Percentiles rank a stretch among this genome's conserved stretches.
Evolutionary conservation across 2,888 invertebrate species (phyloP).

Genomic region (Nemapogon koenigi): DNA sequence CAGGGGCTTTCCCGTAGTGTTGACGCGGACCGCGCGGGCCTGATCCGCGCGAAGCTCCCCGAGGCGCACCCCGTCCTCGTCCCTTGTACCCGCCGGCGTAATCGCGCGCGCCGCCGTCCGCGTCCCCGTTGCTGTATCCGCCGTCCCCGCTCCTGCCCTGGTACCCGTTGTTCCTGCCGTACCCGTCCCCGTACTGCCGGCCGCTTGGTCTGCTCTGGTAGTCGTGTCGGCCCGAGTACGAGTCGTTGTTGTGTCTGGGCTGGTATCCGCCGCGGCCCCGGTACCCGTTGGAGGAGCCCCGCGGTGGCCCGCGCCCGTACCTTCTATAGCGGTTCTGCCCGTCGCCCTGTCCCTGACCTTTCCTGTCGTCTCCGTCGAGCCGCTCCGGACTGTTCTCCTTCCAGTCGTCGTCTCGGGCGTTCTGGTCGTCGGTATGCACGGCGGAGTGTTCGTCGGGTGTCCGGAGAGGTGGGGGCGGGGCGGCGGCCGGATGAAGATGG

Average conservation of each 20-base stretch:
- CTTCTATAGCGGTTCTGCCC: slow-evolving; percentile 42
- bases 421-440: slow-evolving; percentile 21
- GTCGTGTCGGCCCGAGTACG: slow-evolving; percentile 18
- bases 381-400: slow-evolving; percentile 29
- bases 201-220: slow-evolving; percentile 18
- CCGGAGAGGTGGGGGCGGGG: slow-evolving; percentile 23
- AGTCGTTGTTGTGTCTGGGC: slow-evolving; percentile 3
- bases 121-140: slow-evolving; percentile 48
- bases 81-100: slow-evolving; percentile 64
- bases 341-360: slow-evolving; percentile 50
- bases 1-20: slow-evolving; percentile 1
- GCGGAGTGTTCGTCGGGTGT: slow-evolving; percentile 17
- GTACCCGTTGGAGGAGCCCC: slow-evolving; percentile 49
- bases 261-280: slow-evolving; percentile 34
- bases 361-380: slow-evolving; percentile 20
- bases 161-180: slow-evolving; percentile 31
- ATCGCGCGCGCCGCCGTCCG: slow-evolving; percentile 45
- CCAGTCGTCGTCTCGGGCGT: slow-evolving; percentile 32
- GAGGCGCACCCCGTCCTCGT: slow-evolving; percentile 50
- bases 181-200: slow-evolving; percentile 25
- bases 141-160: slow-evolving; percentile 34
- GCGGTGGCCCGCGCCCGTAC: slow-evolving; percentile 40
- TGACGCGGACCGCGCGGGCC: slow-evolving; percentile 16
- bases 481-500: slow-evolving; percentile 44
- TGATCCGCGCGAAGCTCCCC: background rate